A percentile compares a stretch with the other conserved stretches of the same genome.
Evolutionary conservation across 2,113 vertebrate genomes (phyloP).

Genomic region (Myiozetetes cayanensis): DNA sequence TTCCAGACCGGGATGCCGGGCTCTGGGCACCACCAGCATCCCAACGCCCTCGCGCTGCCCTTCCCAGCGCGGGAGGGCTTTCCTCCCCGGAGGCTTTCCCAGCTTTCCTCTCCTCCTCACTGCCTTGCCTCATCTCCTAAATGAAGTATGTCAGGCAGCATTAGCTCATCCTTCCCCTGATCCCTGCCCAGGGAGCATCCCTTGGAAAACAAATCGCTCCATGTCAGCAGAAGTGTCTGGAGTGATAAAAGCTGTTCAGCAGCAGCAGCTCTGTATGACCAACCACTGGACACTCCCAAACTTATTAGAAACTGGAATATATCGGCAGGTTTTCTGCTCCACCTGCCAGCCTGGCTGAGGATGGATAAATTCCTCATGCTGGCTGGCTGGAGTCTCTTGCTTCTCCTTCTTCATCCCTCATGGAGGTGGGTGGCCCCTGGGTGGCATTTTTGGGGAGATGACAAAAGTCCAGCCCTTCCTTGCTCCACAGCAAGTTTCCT

Average conservation of each 20-base stretch:
- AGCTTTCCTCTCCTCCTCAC: neutral
- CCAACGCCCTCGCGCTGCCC: fast-evolving
- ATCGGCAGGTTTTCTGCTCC: neutral
- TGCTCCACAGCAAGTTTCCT: neutral
- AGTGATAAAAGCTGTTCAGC: neutral
- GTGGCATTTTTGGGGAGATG: neutral
- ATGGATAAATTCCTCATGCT: neutral
- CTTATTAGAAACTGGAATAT: neutral
- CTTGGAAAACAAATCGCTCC: neutral
- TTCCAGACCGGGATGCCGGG: fast-evolving
- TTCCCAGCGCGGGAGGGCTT: neutral
- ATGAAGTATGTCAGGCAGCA: neutral
- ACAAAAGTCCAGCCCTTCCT: neutral
- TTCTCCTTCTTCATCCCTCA: neutral
- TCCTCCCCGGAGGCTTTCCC: neutral
- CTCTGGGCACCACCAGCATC: neutral
- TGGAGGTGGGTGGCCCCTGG: neutral
- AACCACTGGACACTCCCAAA: neutral
- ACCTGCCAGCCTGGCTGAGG: neutral
- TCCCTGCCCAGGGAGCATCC: neutral
- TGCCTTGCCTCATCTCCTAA: neutral
- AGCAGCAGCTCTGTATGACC: neutral
- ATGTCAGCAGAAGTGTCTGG: slow-evolving; percentile 26
- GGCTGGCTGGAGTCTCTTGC: neutral
- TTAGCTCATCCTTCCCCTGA: neutral